Base-by-base conservation (phyloP, 2,797 vertebrate genomes). In the Pantherophis vulpinus region DNA sequence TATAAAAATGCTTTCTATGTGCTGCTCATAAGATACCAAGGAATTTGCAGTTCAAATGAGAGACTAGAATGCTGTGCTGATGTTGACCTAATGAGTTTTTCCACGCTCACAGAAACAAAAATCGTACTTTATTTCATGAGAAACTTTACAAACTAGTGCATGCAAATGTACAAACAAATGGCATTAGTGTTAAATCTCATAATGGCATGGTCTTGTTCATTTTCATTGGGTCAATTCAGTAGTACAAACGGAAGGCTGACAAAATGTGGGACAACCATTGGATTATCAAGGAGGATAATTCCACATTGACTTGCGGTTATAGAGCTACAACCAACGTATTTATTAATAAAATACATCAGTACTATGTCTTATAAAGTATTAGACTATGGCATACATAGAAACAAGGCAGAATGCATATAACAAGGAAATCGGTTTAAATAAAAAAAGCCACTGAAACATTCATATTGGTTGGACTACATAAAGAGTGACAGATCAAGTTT, bases 81-180 rank as follows among this genome's bases (percentile, higher is more conserved):
- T n/a, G 66, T 37, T 79, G 27, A 83, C 23, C 11, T 83, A 51
- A 23, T 86, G 29, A 88, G 20, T 18, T 54, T 61, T 89, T 29
- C 6, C 32, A 13, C 87, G 23, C 54, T 93, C 91, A 91, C 91
- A 89, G 95, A 95, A 97, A 96, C 95, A 97, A 96, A 95, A 86
- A 94, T 37, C 87, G 96, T 92, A 93, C 83, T 97, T 98, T 97
- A 97, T 97, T 98, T 96, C 7, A 94, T 95, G 91, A 94, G 95
- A 96, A 97, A 95, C 91, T 90, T 93, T 96, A 74, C 93, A 94
- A 89, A 96, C 96, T 58, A 97, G 95, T 94, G 93, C 97, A 97
- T 97, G 97, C 97, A 96, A 3, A 32, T 94, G 59, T 93, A 94
- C 91, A 70, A 96, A 89, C 91, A 94, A 88, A 96, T 93, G 90